Conservation (phyloP, 2,797 vertebrate species). For the Semaprochilodus insignis region DNA sequence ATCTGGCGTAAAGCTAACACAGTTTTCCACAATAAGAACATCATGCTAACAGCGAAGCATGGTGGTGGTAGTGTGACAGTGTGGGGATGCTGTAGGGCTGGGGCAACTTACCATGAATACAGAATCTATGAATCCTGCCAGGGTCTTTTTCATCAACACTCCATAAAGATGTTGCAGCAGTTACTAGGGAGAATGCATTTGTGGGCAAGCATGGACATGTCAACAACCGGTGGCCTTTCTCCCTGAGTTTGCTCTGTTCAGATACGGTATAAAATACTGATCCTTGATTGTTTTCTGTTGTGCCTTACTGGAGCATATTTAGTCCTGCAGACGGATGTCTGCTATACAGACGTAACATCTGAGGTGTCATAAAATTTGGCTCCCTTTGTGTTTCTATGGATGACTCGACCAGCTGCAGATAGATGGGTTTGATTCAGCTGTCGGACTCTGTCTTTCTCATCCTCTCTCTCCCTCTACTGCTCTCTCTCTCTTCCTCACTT, state of each 20-base stretch:
- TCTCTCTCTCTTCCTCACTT: conserved; percentile 9
- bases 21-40: too few relatives aligned
- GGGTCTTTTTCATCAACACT: too few relatives aligned
- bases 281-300: not conserved
- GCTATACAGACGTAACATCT: not conserved
- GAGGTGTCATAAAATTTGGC: not conserved
- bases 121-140: too few relatives aligned
- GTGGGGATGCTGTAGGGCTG: too few relatives aligned
- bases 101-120: too few relatives aligned
- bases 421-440: not conserved
- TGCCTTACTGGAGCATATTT: not conserved
- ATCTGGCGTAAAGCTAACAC: too few relatives aligned
- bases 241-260: not conserved
- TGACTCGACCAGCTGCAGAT: not conserved
- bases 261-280: not conserved
- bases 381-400: not conserved
- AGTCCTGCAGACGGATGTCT: conserved; percentile 2
- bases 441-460: not conserved
- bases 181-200: not conserved
- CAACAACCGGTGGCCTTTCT: too few relatives aligned
- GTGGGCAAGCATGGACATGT: not conserved
- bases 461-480: not conserved
- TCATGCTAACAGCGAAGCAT: too few relatives aligned
- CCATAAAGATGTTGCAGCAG: too few relatives aligned
- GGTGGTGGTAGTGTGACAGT: too few relatives aligned